Conservation (phyloP, 2,113 vertebrate genomes). For the Elaphurus davidianus region DNA sequence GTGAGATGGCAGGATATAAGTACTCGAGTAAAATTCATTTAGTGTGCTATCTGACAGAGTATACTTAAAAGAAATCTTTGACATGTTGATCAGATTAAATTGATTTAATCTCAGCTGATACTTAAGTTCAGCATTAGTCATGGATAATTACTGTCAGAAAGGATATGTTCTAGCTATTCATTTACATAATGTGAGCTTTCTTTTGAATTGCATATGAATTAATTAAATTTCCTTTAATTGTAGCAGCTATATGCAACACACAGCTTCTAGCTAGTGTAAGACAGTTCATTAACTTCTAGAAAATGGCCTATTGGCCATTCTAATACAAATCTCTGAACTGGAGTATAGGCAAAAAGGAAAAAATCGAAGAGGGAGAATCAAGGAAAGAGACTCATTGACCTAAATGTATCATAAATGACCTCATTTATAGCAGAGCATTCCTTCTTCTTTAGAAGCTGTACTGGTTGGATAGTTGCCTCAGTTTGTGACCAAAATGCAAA, state of each 20-base stretch:
- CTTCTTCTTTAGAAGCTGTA: neutral
- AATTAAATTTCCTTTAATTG: slow-evolving; percentile 62
- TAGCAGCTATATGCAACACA: neutral
- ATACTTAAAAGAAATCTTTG: slow-evolving; percentile 45
- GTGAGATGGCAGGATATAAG: neutral
- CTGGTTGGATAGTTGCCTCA: neutral
- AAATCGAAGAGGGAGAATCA: neutral
- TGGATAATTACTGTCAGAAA: slow-evolving; percentile 59
- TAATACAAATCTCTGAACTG: neutral
- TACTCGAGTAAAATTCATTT: slow-evolving; percentile 49
- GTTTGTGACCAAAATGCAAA: neutral
- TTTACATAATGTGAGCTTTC: slow-evolving; percentile 36
- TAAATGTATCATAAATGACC: neutral
- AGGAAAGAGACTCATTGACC: neutral
- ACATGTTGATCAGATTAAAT: slow-evolving; percentile 45
- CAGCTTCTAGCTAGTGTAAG: slow-evolving; percentile 17
- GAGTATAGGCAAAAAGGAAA: neutral
- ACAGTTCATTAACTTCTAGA: slow-evolving; percentile 20
- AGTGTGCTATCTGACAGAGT: slow-evolving; percentile 9
- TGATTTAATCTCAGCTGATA: slow-evolving; percentile 48
- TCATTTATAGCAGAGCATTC: neutral
- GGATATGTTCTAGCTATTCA: slow-evolving; percentile 5
- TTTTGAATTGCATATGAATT: slow-evolving; percentile 40
- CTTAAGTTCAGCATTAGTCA: slow-evolving; percentile 47
- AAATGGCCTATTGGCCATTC: slow-evolving; percentile 3